Base-by-base conservation (phyloP, 2,797 vertebrate species). In the Iguana delicatissima region DNA sequence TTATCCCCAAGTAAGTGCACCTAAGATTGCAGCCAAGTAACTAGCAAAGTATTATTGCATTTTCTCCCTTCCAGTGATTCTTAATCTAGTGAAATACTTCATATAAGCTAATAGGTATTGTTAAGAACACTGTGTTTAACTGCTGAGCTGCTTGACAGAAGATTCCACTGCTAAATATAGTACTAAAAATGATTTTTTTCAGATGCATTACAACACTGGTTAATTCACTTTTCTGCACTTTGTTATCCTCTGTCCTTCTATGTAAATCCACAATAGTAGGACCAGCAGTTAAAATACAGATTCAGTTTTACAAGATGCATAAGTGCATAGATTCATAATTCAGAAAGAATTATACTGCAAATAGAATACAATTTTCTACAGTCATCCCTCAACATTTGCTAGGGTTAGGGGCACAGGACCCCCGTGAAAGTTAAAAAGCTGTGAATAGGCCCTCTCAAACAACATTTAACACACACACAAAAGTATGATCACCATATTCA, bases 11-110 rank as follows among this genome's bases (percentile, higher is more conserved):
- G 10, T 80, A 52, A 80, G 10, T 29, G 1, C 29, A 32, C 29
- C 4, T 80, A 52, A 52, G 52, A 57, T 20, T 80, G 13, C 29
- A 80, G 24, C 69, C 83, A 7, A 86, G 73, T 79, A 81, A 87
- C n/a, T 38, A 46, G 67, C 67, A 84, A 38, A 67, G 4, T 13
- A 55, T 77, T 89, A 24, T 85, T 84, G 29, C 26, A 0, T 80
- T 57, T 81, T 69, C 57, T 35, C 67, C 90, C 26, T n/a, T 87
- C 64, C n/a, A 83, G 4, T 85, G 42, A 62, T 20, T 2, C 72
- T 85, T 87, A 77, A 59, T 72, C 35, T 81, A 86, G 90, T 57
- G 35, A 50, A 89, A 59, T 86, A 74, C 13, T 81, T 89, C 14
- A 35, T 35, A 57, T 4, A 85, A 57, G 2, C 46, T 16, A 59